phyloP scores from a whole-genome alignment of 2,797 vertebrate genomes.

The Enteromius treurensis region DNA sequence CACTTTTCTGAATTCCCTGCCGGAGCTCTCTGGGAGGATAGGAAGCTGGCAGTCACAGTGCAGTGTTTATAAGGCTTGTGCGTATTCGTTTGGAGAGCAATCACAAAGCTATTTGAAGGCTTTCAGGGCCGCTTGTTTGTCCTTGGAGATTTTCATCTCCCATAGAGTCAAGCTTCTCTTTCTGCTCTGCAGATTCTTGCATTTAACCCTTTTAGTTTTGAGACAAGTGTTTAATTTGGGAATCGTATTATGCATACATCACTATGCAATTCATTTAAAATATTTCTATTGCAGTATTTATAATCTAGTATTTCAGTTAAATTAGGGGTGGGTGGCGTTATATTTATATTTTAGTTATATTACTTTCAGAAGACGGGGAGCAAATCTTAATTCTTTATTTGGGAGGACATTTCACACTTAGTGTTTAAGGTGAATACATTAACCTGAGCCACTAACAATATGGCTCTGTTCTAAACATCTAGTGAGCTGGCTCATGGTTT shows the following conservation, averaged over 20 bases:
- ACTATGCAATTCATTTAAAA: no score
- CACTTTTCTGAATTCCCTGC: slow-evolving; percentile 45
- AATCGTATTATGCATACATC: background rate
- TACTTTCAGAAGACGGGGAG: background rate
- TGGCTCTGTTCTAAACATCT: background rate
- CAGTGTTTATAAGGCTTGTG: slow-evolving; percentile 43
- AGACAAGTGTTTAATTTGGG: slow-evolving; percentile 15
- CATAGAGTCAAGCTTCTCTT: slow-evolving; percentile 9
- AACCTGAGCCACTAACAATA: background rate
- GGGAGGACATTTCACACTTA: background rate
- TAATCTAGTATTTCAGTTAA: background rate
- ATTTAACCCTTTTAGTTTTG: slow-evolving; percentile 24
- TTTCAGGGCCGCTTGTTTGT: slow-evolving; percentile 38
- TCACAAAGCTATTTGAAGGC: slow-evolving; percentile 47
- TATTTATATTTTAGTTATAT: background rate
- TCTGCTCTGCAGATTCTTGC: slow-evolving; percentile 22
- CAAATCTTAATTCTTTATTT: background rate
- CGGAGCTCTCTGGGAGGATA: slow-evolving; percentile 36
- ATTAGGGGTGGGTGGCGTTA: background rate
- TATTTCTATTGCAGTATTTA: no score
- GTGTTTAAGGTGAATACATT: background rate
- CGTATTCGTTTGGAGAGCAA: slow-evolving; percentile 28
- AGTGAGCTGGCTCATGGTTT: background rate
- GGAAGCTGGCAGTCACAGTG: slow-evolving; percentile 41
- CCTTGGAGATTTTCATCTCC: slow-evolving; percentile 37